Conservation (phyloP, 2,797 vertebrate species). For the Zenarchopterus dispar region DNA sequence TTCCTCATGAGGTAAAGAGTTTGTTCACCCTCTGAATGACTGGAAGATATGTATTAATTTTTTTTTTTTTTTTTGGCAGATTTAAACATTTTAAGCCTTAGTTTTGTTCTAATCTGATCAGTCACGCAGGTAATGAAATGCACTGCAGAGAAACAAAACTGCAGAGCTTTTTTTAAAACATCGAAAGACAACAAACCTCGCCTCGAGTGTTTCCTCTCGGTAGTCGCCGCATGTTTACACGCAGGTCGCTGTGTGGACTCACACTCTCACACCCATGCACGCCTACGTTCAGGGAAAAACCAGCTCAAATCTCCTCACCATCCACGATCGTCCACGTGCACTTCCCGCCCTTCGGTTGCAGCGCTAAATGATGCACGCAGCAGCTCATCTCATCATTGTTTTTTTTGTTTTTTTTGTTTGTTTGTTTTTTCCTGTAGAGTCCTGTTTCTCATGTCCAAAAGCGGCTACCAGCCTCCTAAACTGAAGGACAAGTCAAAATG, state of each 20-base stretch:
- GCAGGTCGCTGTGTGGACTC: neutral
- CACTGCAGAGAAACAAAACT: neutral
- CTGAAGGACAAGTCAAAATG: conserved; percentile 91
- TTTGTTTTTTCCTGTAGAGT: conserved; percentile 75
- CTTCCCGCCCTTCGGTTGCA: neutral
- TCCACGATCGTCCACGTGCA: conserved; percentile 6
- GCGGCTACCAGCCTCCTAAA: conserved; percentile 92
- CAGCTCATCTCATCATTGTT: neutral
- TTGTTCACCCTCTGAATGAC: too few species aligned
- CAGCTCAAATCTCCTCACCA: conserved; percentile 12
- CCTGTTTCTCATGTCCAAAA: conserved; percentile 94
- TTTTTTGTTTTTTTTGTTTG: neutral
- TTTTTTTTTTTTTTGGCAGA: too few species aligned
- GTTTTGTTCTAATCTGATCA: neutral
- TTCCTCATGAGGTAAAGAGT: too few species aligned
- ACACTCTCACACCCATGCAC: neutral
- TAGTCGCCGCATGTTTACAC: neutral
- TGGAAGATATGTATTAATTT: too few species aligned
- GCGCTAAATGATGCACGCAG: too few species aligned
- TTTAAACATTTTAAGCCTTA: neutral
- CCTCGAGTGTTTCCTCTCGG: conserved; percentile 18
- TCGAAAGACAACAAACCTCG: conserved; percentile 3
- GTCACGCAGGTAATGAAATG: neutral
- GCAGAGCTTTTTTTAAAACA: neutral
- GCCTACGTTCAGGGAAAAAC: neutral